phyloP scores from a whole-genome alignment of 2,888 invertebrate genomes.

The Parapristionchus giblindavisi region DNA sequence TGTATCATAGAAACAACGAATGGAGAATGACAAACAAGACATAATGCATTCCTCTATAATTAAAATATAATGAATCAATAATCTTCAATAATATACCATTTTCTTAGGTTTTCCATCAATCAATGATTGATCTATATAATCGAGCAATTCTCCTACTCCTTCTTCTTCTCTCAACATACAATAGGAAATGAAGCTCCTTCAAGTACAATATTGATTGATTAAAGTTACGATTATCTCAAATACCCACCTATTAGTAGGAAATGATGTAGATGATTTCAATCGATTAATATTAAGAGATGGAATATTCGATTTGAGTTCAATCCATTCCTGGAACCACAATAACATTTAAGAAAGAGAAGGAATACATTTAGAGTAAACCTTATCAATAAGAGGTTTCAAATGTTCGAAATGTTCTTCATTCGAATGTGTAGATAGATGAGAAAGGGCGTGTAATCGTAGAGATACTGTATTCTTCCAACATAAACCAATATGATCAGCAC shows the following conservation, averaged over 20 bases:
- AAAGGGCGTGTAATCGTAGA: constrained; percentile 13
- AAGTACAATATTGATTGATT: not conserved
- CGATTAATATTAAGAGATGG: not conserved
- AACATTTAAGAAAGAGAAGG: not conserved
- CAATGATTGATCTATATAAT: constrained; percentile 9
- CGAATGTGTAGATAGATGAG: constrained; percentile 3
- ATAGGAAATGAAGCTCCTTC: constrained; percentile 24
- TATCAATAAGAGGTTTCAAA: not conserved
- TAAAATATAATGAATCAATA: not conserved
- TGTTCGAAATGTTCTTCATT: constrained; percentile 4
- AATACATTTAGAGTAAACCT: no score
- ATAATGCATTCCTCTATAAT: constrained; percentile 9
- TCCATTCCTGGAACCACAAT: constrained; percentile 18
- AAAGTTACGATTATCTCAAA: not conserved
- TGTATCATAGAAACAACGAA: not conserved
- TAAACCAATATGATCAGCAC: not conserved
- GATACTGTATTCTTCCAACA: constrained; percentile 14
- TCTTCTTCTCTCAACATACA: constrained; percentile 1
- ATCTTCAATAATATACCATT: not conserved
- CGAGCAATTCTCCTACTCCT: constrained; percentile 14
- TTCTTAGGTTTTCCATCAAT: not conserved
- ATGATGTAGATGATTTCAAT: not conserved
- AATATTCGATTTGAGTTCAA: not conserved
- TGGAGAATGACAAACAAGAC: constrained; percentile 23
- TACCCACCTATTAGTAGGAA: constrained; percentile 6